These are phyloP conservation scores for Zaprionus ghesquierei DNA, from an alignment of 1,140 invertebrate species.

Conservation along the genomic window DNA sequence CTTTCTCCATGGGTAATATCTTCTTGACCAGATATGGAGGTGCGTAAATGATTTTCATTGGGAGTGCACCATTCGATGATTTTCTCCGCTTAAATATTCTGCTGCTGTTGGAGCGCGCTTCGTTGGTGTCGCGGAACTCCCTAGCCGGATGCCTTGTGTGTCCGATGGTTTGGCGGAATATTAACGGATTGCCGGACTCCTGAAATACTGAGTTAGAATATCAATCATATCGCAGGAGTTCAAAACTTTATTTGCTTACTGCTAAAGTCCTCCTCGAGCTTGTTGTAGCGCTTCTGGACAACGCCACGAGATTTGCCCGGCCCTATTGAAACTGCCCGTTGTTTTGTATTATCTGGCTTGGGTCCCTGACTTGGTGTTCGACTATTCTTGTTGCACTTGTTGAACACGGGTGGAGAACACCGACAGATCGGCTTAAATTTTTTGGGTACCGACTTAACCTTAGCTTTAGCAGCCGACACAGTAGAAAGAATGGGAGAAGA, in stretches of 20 bases:
- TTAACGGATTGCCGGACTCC: not conserved
- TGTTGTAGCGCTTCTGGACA: not conserved
- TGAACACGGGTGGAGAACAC: not conserved
- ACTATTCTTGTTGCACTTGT: not conserved
- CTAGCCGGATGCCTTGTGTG: not conserved
- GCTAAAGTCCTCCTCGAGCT: slow-evolving; percentile 5
- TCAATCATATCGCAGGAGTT: slow-evolving; percentile 17
- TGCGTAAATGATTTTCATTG: too few relatives aligned
- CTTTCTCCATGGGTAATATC: too few relatives aligned
- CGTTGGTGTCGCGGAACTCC: not conserved
- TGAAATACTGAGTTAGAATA: slow-evolving; percentile 28
- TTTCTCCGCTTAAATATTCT: too few relatives aligned
- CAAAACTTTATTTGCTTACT: slow-evolving; percentile 15
- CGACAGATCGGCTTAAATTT: not conserved
- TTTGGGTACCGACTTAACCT: not conserved
- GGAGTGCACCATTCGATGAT: too few relatives aligned
- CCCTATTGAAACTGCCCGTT: not conserved
- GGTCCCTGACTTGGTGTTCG: not conserved
- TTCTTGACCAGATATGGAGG: too few relatives aligned
- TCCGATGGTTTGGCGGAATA: not conserved
- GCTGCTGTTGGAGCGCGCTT: not conserved
- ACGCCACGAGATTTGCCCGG: not conserved
- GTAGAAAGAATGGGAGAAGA: not conserved
- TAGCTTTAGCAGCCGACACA: not conserved
- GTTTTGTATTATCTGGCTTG: not conserved